Percentiles rank a stretch among this genome's conserved stretches.
Conservation (phyloP, 2,888 invertebrate genomes). For the Galerucella pusilla region DNA sequence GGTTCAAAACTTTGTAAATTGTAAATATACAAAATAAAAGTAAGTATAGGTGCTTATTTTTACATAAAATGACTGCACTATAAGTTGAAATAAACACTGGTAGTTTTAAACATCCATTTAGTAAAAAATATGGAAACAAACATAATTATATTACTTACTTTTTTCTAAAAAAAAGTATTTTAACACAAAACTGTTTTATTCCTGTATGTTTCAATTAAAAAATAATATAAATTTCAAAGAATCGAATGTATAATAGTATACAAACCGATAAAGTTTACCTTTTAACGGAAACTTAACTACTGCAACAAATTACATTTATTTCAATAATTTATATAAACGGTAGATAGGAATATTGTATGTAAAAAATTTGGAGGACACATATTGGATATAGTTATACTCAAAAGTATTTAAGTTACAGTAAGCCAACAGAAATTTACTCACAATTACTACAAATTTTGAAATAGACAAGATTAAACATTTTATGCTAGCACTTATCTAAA, state of each 20-base stretch:
- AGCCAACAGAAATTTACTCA: background rate
- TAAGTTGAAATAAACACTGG: too few species aligned
- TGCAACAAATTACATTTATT: background rate
- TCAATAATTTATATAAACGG: background rate
- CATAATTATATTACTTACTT: too few species aligned
- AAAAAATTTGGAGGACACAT: background rate
- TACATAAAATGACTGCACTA: too few species aligned
- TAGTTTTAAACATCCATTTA: too few species aligned
- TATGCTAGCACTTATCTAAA: too few species aligned
- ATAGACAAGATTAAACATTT: too few species aligned
- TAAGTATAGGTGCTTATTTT: too few species aligned
- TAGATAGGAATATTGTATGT: background rate
- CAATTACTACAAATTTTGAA: background rate
- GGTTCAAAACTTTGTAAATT: too few species aligned
- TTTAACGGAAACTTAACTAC: background rate
- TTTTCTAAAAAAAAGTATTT: too few species aligned
- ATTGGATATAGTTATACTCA: background rate
- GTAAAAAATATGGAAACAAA: too few species aligned
- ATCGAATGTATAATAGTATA: background rate
- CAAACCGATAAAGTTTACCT: background rate
- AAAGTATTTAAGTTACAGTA: background rate
- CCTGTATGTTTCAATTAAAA: background rate
- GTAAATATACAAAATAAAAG: too few species aligned
- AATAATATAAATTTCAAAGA: background rate
- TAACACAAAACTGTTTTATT: too few species aligned